Percentiles rank a stretch among this genome's conserved stretches.
Evolutionary conservation across 2,888 invertebrate species (phyloP).

Genomic region (Pandemis corylana): DNA sequence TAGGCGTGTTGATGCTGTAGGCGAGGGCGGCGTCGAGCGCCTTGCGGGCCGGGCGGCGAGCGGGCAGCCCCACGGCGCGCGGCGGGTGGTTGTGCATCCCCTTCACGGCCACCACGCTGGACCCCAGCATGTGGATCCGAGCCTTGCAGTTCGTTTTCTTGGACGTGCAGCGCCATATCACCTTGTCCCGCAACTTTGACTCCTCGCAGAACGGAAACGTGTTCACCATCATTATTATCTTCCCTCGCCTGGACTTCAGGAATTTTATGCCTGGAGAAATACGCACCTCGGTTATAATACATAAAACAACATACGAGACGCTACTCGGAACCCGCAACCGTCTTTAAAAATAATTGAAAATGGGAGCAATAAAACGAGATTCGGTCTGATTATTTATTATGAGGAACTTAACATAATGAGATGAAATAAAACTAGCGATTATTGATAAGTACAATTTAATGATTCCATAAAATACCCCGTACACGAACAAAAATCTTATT

Average conservation of each 20-base stretch:
- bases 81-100: conserved; percentile 83
- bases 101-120: conserved; percentile 79
- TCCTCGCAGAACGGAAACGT: conserved; percentile 84
- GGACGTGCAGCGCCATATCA: conserved; percentile 82
- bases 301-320: conserved; percentile 42
- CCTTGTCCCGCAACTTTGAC: conserved; percentile 80
- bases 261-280: conserved; percentile 80
- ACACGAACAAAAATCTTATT: conserved; percentile 79
- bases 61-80: conserved; percentile 63
- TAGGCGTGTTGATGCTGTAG: conserved; percentile 38
- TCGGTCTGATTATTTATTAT: conserved; percentile 12
- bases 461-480: conserved; percentile 83
- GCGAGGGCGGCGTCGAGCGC: conserved; percentile 46
- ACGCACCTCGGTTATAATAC: conserved; percentile 59
- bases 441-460: conserved; percentile 84
- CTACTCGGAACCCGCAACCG: conserved; percentile 35
- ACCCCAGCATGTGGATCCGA: conserved; percentile 79
- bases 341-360: conserved; percentile 41
- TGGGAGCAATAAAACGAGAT: conserved; percentile 9
- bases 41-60: conserved; percentile 56
- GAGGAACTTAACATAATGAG: conserved; percentile 13
- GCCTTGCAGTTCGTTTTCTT: conserved; percentile 84
- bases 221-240: conserved; percentile 84
- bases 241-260: conserved; percentile 81
- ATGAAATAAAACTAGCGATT: conserved; percentile 77